phyloP scores from a whole-genome alignment of 2,113 vertebrate genomes.

The Empidonax traillii region DNA sequence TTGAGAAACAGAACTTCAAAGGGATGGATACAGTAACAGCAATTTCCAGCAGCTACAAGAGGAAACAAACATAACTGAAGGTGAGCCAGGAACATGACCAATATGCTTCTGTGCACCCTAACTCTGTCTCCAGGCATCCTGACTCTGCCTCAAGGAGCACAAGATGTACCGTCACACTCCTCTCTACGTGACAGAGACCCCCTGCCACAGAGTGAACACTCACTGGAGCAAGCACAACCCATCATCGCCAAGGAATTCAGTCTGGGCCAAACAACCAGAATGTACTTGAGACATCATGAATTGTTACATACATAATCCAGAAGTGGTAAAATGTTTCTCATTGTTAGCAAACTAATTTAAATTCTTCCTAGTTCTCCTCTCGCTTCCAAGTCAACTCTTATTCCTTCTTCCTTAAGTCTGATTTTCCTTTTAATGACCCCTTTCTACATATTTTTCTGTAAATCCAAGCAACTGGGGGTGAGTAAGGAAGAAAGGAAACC shows the following conservation, averaged over 20 bases:
- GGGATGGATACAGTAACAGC: not conserved
- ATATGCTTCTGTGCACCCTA: not conserved
- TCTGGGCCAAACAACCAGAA: not conserved
- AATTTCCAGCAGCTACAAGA: not conserved
- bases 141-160: not conserved
- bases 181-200: not conserved
- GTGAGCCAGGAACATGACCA: not conserved
- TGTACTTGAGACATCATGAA: not conserved
- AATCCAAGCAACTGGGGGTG: not conserved
- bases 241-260: not conserved
- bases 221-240: not conserved
- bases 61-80: not conserved
- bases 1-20: not conserved
- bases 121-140: not conserved
- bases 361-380: not conserved
- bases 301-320: not conserved
- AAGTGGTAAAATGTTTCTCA: not conserved
- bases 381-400: not conserved
- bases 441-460: not conserved
- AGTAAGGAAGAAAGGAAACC: not conserved
- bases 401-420: not conserved
- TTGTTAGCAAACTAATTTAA: not conserved
- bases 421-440: not conserved
- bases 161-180: rapidly evolving
- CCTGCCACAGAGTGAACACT: rapidly evolving